phyloP scores from a whole-genome alignment of 1,140 invertebrate species.

The Solen grandis region DNA sequence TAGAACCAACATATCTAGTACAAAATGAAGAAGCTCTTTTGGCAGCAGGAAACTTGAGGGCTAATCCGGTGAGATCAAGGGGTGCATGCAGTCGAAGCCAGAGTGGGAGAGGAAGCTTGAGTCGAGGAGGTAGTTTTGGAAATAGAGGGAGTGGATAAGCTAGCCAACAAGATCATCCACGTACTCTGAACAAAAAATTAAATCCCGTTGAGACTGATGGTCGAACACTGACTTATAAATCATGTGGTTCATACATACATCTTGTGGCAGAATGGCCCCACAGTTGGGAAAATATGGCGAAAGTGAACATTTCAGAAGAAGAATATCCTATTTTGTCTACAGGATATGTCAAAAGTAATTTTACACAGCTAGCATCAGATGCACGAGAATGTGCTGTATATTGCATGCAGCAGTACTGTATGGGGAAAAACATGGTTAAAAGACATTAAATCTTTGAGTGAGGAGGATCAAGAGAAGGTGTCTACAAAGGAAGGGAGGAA shows the following conservation, averaged over 20 bases:
- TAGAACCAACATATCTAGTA: slow-evolving; percentile 44
- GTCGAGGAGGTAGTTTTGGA: neutral
- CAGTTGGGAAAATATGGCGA: slow-evolving; percentile 60
- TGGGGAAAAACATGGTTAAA: slow-evolving; percentile 51
- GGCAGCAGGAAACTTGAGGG: slow-evolving; percentile 42
- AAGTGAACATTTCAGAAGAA: slow-evolving; percentile 48
- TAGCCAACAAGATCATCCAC: neutral
- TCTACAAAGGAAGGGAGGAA: slow-evolving; percentile 7
- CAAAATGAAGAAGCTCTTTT: slow-evolving; percentile 51
- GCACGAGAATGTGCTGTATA: slow-evolving; percentile 57
- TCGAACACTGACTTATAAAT: slow-evolving; percentile 43
- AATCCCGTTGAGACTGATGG: slow-evolving; percentile 44
- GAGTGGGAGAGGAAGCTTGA: slow-evolving; percentile 16
- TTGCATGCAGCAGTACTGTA: slow-evolving; percentile 56
- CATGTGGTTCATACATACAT: slow-evolving; percentile 62
- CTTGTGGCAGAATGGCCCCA: slow-evolving; percentile 55
- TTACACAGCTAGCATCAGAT: slow-evolving; percentile 37
- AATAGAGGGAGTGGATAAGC: neutral
- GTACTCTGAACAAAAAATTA: slow-evolving; percentile 29
- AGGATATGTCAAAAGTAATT: slow-evolving; percentile 39
- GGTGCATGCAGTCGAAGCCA: neutral
- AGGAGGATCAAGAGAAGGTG: neutral
- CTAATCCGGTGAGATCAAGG: neutral
- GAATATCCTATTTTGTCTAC: slow-evolving; percentile 56
- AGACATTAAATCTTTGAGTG: slow-evolving; percentile 8